Conservation (phyloP, 2,888 invertebrate genomes). For the Autographa gamma region DNA sequence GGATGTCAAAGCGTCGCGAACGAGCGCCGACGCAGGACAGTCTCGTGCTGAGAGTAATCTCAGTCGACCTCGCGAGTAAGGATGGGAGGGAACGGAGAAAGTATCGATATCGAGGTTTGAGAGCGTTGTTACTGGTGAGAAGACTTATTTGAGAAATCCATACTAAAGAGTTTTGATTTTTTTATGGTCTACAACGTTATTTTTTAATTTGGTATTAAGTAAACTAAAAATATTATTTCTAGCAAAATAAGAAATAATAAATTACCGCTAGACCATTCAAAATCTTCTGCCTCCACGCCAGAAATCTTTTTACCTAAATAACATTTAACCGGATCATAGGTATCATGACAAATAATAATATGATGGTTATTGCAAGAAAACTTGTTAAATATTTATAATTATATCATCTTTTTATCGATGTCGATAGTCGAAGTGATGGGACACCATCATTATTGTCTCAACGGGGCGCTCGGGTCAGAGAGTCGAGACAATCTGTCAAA, state of each 20-base stretch:
- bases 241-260: too few species aligned
- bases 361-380: too few species aligned
- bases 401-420: too few species aligned
- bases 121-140: constrained; percentile 1
- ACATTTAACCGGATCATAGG: too few species aligned
- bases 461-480: constrained; percentile 86
- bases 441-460: constrained; percentile 83
- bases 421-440: constrained; percentile 67
- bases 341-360: too few species aligned
- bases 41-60: constrained; percentile 89
- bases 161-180: background rate
- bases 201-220: too few species aligned
- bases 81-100: constrained; percentile 64
- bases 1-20: constrained; percentile 89
- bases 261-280: too few species aligned
- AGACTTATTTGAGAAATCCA: too few species aligned
- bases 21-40: constrained; percentile 88
- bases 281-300: too few species aligned
- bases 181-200: background rate
- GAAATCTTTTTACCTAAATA: too few species aligned
- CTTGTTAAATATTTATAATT: too few species aligned
- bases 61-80: constrained; percentile 78
- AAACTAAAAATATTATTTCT: too few species aligned
- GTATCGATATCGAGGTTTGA: constrained; percentile 61
- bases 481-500: constrained; percentile 89